Evolutionary conservation across 1,140 invertebrate species (phyloP).

Genomic region (Heliconius nattereri): DNA sequence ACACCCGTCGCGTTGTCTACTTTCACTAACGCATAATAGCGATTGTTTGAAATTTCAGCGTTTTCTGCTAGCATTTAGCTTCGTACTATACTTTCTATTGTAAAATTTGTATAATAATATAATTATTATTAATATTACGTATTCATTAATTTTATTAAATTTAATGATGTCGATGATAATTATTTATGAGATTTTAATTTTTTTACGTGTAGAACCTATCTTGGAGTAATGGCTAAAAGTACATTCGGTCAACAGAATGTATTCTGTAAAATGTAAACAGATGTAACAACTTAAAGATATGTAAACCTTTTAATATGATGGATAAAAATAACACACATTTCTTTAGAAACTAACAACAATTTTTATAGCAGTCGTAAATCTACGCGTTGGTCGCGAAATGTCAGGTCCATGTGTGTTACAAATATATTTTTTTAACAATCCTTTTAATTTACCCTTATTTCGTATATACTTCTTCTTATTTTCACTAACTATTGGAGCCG

Average conservation of each 20-base stretch:
- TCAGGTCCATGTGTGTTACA: background rate
- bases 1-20: background rate
- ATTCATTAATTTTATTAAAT: too few species aligned
- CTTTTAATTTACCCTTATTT: background rate
- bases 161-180: too few species aligned
- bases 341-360: background rate
- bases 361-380: background rate
- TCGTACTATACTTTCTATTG: background rate
- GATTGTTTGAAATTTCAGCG: conserved; percentile 5
- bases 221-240: too few species aligned
- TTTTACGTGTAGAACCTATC: too few species aligned
- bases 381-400: background rate
- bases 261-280: too few species aligned
- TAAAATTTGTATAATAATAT: background rate
- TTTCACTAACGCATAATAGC: background rate
- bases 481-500: too few species aligned
- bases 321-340: background rate
- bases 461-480: background rate
- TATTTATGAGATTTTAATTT: too few species aligned
- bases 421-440: background rate
- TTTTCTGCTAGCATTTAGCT: background rate
- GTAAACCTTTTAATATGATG: too few species aligned
- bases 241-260: too few species aligned
- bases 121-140: background rate
- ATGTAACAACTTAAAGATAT: too few species aligned